Base-by-base conservation (phyloP, 2,113 vertebrate species). In the Toxostoma redivivum region DNA sequence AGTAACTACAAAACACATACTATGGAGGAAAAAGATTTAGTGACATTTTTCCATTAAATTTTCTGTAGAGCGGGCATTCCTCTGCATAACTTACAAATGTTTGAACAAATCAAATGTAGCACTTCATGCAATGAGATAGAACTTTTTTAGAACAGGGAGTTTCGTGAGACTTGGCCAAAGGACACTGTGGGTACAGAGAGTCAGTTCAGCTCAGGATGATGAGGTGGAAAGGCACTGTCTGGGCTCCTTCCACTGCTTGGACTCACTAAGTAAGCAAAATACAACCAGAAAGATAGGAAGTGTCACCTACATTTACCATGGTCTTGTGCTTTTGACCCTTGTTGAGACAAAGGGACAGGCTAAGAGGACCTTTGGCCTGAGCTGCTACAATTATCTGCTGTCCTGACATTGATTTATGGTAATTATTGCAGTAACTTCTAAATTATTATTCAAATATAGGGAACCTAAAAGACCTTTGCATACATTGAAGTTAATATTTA, bases 381-480 rank as follows among this genome's bases (percentile, higher is more conserved):
- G 51, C 37, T 67, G 77, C 51, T 78, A 50, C 51, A 71, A 38
- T 74, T 10, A 44, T 37, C 17, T 30, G 21, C 38, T 54, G 27
- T 60, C 86, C 40, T 95, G 94, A 93, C 82, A 77, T 18, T 83
- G 91, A 93, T 92, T 93, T 95, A 89, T 96, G 33, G 24, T 57
- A 87, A 92, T 82, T 69, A 65, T 33, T 69, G 25, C 60, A 28
- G 25, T 38, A 85, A 54, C 5, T 65, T 76, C 33, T 24, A 4
- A 71, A 84, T 87, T 89, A 58, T 44, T 72, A 91, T 90, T 94
- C 71, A 89, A 82, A 73, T 38, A 5, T n/a, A 73, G 73, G 37
- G 33, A 62, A 80, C 73, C 37, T 82, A 33, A 82, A 92, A 62
- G 40, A 12, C 60, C 12, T 82, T 73, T 70, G 62, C 42, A 76